Evolutionary conservation across 2,113 vertebrate species (phyloP).

Genomic region (Cyprinus carpio): DNA sequence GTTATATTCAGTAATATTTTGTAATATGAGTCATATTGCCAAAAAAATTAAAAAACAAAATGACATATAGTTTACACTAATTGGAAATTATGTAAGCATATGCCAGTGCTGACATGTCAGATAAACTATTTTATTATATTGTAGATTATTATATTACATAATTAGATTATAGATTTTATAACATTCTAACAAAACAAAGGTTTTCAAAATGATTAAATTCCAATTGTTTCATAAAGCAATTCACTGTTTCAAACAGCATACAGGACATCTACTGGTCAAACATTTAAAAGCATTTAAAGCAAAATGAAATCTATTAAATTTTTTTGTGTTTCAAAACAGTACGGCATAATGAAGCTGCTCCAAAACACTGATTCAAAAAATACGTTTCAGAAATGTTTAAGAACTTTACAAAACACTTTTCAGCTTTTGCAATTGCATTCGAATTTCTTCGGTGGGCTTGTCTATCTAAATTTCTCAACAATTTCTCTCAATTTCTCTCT

Average conservation of each 20-base stretch:
- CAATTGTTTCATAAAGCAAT: background rate
- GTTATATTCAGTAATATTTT: background rate
- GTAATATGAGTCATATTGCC: background rate
- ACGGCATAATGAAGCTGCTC: background rate
- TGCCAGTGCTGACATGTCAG: background rate
- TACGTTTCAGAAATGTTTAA: no score
- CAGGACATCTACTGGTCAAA: background rate
- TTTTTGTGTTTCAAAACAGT: background rate
- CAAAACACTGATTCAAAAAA: background rate
- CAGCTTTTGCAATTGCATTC: background rate
- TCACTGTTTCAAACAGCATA: background rate
- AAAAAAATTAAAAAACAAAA: no score
- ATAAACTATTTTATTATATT: background rate
- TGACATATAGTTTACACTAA: background rate
- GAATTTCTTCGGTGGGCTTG: background rate
- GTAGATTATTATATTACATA: no score
- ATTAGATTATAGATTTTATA: no score
- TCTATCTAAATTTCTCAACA: background rate
- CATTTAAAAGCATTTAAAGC: no score
- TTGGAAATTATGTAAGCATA: background rate
- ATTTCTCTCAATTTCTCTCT: background rate
- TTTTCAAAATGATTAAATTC: background rate
- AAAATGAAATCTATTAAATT: no score
- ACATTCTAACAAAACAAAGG: no score
- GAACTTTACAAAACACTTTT: background rate